A percentile compares a stretch with the other conserved stretches of the same genome.
Evolutionary conservation across 2,797 vertebrate genomes (phyloP).

Genomic region (Sebastes paucispinis): DNA sequence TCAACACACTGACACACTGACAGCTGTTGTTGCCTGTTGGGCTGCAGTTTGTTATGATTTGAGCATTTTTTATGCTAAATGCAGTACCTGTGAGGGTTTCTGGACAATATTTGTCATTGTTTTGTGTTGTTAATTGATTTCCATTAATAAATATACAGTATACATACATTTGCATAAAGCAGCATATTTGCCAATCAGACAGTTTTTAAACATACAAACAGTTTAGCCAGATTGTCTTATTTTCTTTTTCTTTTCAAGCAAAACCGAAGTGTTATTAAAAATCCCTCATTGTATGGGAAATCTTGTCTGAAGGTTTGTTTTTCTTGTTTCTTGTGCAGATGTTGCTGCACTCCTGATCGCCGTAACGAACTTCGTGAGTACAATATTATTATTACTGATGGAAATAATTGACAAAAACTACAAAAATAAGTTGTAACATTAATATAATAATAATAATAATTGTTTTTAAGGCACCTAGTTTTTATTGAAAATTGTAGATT

Average conservation of each 20-base stretch:
- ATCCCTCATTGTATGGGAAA: background rate
- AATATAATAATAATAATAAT: no score
- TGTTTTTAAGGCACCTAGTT: background rate
- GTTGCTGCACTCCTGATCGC: background rate
- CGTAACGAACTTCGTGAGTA: background rate
- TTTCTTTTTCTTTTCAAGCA: background rate
- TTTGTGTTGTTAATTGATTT: no score
- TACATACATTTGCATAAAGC: no score
- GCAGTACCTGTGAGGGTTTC: no score
- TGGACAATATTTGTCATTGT: no score
- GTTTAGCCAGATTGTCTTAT: background rate
- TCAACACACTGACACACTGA: no score
- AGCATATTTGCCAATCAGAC: background rate
- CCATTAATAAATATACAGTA: no score
- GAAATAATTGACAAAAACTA: background rate
- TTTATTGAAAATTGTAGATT: background rate
- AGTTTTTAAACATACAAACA: background rate
- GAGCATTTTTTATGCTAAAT: no score
- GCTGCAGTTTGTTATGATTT: no score
- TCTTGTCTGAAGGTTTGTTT: background rate
- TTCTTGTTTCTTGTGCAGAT: background rate
- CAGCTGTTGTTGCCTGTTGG: no score
- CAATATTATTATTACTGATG: background rate
- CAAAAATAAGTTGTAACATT: background rate
- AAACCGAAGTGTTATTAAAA: background rate